These are phyloP conservation scores for Agrotis ipsilon DNA, from an alignment of 2,888 invertebrate species.

Conservation along the genomic window DNA sequence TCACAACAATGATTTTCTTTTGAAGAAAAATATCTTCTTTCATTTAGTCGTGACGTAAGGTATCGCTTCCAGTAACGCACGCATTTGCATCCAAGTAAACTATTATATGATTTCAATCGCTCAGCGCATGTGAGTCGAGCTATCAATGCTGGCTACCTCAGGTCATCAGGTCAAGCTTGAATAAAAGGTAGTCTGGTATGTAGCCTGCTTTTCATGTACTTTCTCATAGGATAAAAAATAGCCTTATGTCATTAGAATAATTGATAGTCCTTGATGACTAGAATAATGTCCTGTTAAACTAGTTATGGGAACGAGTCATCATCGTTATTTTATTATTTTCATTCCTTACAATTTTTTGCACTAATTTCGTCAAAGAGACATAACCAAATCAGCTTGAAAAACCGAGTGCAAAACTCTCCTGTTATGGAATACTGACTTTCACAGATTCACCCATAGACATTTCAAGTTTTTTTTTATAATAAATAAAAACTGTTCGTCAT, in stretches of 20 bases:
- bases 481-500: background rate
- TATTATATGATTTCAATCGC: slow-evolving; percentile 67
- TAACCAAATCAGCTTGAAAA: too few species aligned
- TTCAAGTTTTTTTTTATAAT: too few species aligned
- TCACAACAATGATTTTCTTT: background rate
- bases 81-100: slow-evolving; percentile 40
- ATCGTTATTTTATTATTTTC: too few species aligned
- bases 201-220: slow-evolving; percentile 34
- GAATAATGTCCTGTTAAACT: background rate
- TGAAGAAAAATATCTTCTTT: background rate
- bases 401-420: too few species aligned
- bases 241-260: background rate
- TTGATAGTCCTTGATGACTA: background rate
- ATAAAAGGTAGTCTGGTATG: slow-evolving; percentile 62
- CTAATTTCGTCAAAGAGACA: too few species aligned
- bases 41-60: too few species aligned
- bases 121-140: slow-evolving; percentile 48
- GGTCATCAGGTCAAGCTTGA: slow-evolving; percentile 72
- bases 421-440: too few species aligned
- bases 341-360: too few species aligned
- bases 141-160: slow-evolving; percentile 69
- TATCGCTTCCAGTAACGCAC: slow-evolving; percentile 52
- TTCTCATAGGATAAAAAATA: background rate
- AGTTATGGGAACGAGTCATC: background rate
- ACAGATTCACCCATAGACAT: too few species aligned